Base-by-base conservation (phyloP, 1,140 invertebrate species). In the Lycorma delicatula region DNA sequence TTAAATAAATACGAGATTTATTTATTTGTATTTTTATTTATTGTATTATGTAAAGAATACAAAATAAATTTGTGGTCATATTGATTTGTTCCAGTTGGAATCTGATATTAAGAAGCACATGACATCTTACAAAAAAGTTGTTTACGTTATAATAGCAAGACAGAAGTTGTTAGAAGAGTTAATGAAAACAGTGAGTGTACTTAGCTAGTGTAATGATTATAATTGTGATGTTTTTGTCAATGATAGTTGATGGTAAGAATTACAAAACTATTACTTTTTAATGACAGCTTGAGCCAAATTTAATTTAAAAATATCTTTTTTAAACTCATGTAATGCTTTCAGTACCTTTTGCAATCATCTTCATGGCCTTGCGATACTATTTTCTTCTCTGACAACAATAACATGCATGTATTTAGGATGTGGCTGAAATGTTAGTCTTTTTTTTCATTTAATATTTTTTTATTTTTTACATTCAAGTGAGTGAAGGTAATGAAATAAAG, bases 101-200 rank as follows among this genome's bases (percentile, higher is more conserved):
- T 16, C 23, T 44, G 41, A 44, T 44, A 44, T 44, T 20, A 44
- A 44, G 41, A 44, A 44, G 41, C 41, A 44, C 23, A 44, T 44
- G 41, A 44, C 41, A 5, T 44, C 41, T 44, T 22, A 44, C 41
- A 44, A 44, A 18, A 44, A 22, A 44, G 41, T 44, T 7, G 41
- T 44, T 12, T 44, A 44, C 41, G 18, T 44, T 16, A 44, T 44
- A 20, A 44, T 44, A 6, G 41, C 16, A 7, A 16, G 3, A 20
- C 18, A 44, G 41, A 44, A 44, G 13, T 20, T 22, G 3, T 44
- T 44, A 22, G 41, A 44, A 13, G 23, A 44, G 18, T 16, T 44
- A 2, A 44, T 44, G 41, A 44, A 44, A 20, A 44, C 23, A 22
- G 41, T 44, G 11, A 44, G 9, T 9, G 41, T 20, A 44, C 6